Conservation (phyloP, 2,113 vertebrate genomes). For the Numenius arquata region DNA sequence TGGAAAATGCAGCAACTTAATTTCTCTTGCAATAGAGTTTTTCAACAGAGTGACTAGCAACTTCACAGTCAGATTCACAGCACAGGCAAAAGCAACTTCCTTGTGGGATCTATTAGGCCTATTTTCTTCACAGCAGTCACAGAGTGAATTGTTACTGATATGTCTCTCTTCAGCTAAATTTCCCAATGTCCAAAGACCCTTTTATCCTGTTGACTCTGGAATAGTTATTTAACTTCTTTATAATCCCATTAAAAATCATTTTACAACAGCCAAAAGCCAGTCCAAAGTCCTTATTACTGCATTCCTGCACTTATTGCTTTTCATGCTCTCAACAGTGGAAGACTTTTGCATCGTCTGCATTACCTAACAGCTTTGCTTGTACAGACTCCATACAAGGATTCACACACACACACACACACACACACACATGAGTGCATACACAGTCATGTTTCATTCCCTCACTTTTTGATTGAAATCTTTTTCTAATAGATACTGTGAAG, state of each 20-base stretch:
- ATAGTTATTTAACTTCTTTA: background rate
- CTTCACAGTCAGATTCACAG: background rate
- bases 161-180: background rate
- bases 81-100: background rate
- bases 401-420: background rate
- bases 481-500: slow-evolving; percentile 22
- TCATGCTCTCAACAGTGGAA: background rate
- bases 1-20: background rate
- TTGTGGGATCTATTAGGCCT: background rate
- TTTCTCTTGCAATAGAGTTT: background rate
- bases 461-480: slow-evolving; percentile 50
- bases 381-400: background rate
- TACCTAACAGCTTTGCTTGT: background rate
- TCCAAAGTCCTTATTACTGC: background rate
- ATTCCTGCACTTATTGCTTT: background rate
- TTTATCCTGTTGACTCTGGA: background rate
- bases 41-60: background rate
- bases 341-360: background rate
- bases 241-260: background rate
- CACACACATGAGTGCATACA: background rate
- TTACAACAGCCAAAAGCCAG: background rate
- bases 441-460: background rate
- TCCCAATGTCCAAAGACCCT: background rate
- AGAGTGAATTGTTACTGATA: background rate
- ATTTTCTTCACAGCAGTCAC: background rate